Percentiles rank a stretch among this genome's conserved stretches.
phyloP scores from a whole-genome alignment of 2,888 invertebrate genomes.

The Ophion obscuratus region DNA sequence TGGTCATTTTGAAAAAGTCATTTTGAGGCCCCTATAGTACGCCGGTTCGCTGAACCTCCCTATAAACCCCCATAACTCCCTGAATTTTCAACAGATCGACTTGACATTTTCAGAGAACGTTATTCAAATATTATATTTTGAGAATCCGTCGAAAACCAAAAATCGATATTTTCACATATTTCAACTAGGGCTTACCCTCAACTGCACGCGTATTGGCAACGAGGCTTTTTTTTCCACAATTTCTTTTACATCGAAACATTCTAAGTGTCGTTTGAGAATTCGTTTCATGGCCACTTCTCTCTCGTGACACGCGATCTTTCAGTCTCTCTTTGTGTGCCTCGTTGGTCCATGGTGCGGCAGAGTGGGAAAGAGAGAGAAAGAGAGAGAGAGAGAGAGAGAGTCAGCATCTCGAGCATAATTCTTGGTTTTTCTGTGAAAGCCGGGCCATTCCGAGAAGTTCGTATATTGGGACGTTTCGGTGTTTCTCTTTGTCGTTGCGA shows the following conservation, averaged over 20 bases:
- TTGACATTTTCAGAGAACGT: too few relatives aligned
- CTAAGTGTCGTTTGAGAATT: slow-evolving; percentile 61
- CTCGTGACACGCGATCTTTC: slow-evolving; percentile 63
- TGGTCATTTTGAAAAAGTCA: too few relatives aligned
- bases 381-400: slow-evolving; percentile 43
- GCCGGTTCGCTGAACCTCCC: too few relatives aligned
- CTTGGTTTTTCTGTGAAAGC: slow-evolving; percentile 72
- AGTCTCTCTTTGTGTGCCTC: slow-evolving; percentile 69
- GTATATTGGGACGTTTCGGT: slow-evolving; percentile 59
- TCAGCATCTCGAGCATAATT: slow-evolving; percentile 69
- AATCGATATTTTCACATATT: too few relatives aligned
- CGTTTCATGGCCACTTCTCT: slow-evolving; percentile 62
- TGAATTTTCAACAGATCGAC: too few relatives aligned
- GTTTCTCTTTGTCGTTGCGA: slow-evolving; percentile 37
- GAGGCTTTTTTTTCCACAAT: slow-evolving; percentile 8
- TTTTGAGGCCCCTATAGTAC: too few relatives aligned
- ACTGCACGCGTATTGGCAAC: background rate
- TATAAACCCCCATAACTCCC: too few relatives aligned
- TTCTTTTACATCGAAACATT: slow-evolving; percentile 55
- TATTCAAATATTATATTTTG: too few relatives aligned
- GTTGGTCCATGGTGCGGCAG: slow-evolving; percentile 49
- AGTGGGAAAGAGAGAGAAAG: slow-evolving; percentile 28
- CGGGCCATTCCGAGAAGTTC: slow-evolving; percentile 65
- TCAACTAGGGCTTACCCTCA: too few relatives aligned
- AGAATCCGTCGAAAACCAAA: too few relatives aligned